phyloP scores from a whole-genome alignment of 2,113 vertebrate genomes.

The Silurus glanis region DNA sequence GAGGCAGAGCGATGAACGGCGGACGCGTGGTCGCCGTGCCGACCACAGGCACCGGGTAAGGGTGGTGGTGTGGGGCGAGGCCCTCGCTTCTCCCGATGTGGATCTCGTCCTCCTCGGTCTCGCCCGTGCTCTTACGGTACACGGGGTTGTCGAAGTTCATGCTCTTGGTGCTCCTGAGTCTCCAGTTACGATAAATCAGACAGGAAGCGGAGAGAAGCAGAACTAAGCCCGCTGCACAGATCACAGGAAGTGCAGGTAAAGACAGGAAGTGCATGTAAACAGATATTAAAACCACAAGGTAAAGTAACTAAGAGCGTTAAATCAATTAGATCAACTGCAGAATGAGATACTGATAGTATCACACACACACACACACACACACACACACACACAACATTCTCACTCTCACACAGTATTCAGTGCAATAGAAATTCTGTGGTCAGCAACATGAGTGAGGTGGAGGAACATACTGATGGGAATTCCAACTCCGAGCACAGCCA shows the following conservation, averaged over 20 bases:
- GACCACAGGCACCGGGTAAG: slow-evolving; percentile 78
- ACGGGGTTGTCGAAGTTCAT: slow-evolving; percentile 99
- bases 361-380: background rate
- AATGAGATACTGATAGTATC: background rate
- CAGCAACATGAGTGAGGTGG: slow-evolving; percentile 13
- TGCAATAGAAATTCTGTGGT: slow-evolving; percentile 40
- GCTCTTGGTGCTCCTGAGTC: slow-evolving; percentile 94
- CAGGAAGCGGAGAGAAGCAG: slow-evolving; percentile 87
- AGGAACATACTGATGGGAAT: slow-evolving; percentile 89
- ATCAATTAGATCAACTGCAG: background rate
- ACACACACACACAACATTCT: slow-evolving; percentile 23
- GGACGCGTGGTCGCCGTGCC: slow-evolving; percentile 72
- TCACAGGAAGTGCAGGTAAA: slow-evolving; percentile 68
- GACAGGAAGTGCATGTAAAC: background rate
- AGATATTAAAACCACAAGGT: background rate
- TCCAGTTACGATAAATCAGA: slow-evolving; percentile 96
- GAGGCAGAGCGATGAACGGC: slow-evolving; percentile 73
- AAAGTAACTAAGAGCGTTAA: background rate
- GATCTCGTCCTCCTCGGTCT: slow-evolving; percentile 93
- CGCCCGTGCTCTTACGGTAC: slow-evolving; percentile 93
- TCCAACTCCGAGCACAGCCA: slow-evolving; percentile 88
- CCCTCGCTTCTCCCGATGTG: slow-evolving; percentile 86
- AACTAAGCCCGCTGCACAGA: slow-evolving; percentile 85
- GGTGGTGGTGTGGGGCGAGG: slow-evolving; percentile 78
- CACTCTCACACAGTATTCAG: background rate